These are phyloP conservation scores for Theretra japonica DNA, from an alignment of 2,888 invertebrate species.

Conservation along the genomic window DNA sequence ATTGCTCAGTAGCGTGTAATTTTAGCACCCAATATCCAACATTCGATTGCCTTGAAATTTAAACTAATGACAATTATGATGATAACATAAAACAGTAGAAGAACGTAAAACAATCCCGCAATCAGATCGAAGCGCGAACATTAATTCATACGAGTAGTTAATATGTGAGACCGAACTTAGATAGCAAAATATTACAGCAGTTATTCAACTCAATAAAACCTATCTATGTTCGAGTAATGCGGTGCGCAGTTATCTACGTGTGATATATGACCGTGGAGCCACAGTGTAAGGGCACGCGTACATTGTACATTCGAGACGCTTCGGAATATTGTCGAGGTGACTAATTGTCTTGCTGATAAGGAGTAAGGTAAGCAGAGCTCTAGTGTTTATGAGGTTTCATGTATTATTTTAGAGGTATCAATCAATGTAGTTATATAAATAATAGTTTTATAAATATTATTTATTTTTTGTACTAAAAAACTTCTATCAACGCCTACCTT, in stretches of 20 bases:
- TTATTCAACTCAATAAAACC: constrained; percentile 44
- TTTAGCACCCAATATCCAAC: too few relatives aligned
- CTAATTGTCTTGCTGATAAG: neutral
- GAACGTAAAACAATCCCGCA: neutral
- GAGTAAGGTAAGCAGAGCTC: neutral
- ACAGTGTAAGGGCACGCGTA: neutral
- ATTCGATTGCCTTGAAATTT: too few relatives aligned
- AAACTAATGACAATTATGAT: too few relatives aligned
- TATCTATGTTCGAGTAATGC: constrained; percentile 37
- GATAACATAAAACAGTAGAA: neutral
- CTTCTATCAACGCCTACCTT: too few relatives aligned
- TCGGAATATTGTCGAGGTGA: neutral
- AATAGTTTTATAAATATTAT: too few relatives aligned
- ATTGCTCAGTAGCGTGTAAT: too few relatives aligned
- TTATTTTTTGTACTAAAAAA: too few relatives aligned
- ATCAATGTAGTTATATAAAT: too few relatives aligned
- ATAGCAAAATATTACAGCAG: constrained; percentile 32
- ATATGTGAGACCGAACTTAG: constrained; percentile 27
- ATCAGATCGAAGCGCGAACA: constrained; percentile 18
- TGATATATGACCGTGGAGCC: constrained; percentile 43
- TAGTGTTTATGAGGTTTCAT: neutral
- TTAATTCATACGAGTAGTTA: constrained; percentile 25
- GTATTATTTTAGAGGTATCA: neutral
- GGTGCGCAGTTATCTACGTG: constrained; percentile 43
- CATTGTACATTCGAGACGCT: neutral